Evolutionary conservation across 2,113 vertebrate genomes (phyloP).

Genomic region (Oreotrochilus melanogaster): DNA sequence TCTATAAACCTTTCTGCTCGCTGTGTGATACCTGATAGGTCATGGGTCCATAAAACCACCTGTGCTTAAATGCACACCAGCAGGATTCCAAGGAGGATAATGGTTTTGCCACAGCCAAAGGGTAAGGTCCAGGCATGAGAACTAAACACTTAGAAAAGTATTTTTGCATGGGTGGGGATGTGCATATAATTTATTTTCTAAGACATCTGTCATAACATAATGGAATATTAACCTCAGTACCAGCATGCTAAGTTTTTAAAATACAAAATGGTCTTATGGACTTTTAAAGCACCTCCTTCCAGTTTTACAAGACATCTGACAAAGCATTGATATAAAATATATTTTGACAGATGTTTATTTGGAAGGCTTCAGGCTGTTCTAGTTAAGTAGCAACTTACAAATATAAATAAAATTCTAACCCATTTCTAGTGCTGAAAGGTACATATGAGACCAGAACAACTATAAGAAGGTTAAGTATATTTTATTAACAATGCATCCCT

Average conservation of each 20-base stretch:
- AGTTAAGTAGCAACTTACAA: background rate
- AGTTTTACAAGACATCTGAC: background rate
- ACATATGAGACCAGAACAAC: slow-evolving; percentile 40
- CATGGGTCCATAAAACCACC: background rate
- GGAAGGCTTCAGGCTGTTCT: background rate
- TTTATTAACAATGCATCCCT: slow-evolving; percentile 98
- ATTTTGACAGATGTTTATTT: background rate
- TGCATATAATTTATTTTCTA: background rate
- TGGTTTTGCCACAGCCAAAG: background rate
- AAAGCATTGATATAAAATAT: background rate
- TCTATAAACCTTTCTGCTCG: background rate
- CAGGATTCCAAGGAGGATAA: background rate
- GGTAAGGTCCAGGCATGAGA: background rate
- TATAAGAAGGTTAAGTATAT: slow-evolving; percentile 78
- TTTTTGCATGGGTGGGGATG: background rate
- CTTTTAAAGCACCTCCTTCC: background rate
- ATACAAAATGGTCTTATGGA: background rate
- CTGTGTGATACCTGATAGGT: too few relatives aligned
- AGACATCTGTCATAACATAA: background rate
- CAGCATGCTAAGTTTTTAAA: background rate
- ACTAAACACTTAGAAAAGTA: background rate
- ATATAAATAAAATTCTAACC: background rate
- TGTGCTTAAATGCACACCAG: background rate
- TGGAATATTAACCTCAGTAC: background rate
- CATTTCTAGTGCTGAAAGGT: background rate